phyloP scores from a whole-genome alignment of 2,888 invertebrate genomes.

The Drosophila leonis region DNA sequence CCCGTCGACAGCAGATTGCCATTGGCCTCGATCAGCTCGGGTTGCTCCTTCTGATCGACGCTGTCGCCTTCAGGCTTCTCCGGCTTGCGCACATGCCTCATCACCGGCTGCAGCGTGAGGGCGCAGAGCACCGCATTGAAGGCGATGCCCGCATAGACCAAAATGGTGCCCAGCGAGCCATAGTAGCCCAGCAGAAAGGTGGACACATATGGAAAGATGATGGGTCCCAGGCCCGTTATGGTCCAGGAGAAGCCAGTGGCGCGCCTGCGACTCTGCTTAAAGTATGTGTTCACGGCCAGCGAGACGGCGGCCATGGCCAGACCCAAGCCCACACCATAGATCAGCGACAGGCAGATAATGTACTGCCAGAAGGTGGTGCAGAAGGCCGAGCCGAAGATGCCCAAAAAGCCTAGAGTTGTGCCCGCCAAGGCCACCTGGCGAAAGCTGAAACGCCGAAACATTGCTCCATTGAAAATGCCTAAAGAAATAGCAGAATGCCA shows the following conservation, averaged over 20 bases:
- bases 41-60: conserved; percentile 27
- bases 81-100: conserved; percentile 88
- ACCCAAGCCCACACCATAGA: conserved; percentile 89
- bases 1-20: conserved; percentile 59
- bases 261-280: conserved; percentile 88
- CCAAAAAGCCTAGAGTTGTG: conserved; percentile 87
- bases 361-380: conserved; percentile 88
- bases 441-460: conserved; percentile 89
- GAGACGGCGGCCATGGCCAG: conserved; percentile 89
- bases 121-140: conserved; percentile 89
- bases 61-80: conserved; percentile 19
- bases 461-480: conserved; percentile 89
- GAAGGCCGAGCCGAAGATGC: conserved; percentile 88
- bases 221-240: conserved; percentile 90
- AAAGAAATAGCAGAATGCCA: neutral
- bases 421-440: conserved; percentile 89
- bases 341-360: conserved; percentile 88
- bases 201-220: conserved; percentile 90
- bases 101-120: conserved; percentile 90
- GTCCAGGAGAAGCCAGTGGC: conserved; percentile 91
- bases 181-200: conserved; percentile 88
- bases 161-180: conserved; percentile 89
- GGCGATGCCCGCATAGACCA: conserved; percentile 89
- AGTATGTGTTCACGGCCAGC: conserved; percentile 91
- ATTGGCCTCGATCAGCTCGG: conserved; percentile 62